These are phyloP conservation scores for Ormia ochracea DNA, from an alignment of 2,888 invertebrate species.

Conservation along the genomic window DNA sequence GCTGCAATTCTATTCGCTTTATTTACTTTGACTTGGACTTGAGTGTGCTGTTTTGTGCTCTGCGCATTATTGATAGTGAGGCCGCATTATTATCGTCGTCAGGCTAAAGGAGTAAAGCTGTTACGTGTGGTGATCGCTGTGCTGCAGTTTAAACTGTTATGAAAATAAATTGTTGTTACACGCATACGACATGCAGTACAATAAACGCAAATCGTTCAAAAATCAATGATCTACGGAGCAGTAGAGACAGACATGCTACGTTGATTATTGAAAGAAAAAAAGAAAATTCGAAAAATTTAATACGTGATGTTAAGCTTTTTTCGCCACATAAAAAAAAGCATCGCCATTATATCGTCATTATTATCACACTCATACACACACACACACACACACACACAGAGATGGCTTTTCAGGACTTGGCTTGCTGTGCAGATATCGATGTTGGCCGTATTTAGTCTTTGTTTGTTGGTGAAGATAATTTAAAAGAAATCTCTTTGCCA, in stretches of 20 bases:
- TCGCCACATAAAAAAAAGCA: constrained; percentile 3
- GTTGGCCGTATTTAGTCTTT: neutral
- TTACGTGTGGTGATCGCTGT: constrained; percentile 23
- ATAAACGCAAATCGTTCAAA: constrained; percentile 54
- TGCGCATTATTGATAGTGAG: neutral
- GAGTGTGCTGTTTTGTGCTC: neutral
- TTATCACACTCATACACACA: too few relatives aligned
- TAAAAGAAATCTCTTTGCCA: constrained; percentile 32
- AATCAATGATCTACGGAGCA: constrained; percentile 43
- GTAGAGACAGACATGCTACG: constrained; percentile 14
- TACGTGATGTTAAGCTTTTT: constrained; percentile 55
- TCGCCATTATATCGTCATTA: constrained; percentile 11
- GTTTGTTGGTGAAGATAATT: constrained; percentile 16
- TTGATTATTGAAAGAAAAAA: constrained; percentile 35
- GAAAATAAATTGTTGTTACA: constrained; percentile 74
- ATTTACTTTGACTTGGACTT: constrained; percentile 29
- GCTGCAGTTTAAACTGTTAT: constrained; percentile 47
- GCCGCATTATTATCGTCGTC: constrained; percentile 28
- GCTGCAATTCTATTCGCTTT: neutral
- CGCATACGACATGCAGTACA: constrained; percentile 69
- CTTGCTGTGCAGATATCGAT: neutral
- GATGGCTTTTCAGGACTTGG: neutral
- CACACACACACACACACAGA: neutral
- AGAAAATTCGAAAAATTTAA: constrained; percentile 31
- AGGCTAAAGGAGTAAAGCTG: constrained; percentile 16